These are phyloP conservation scores for Tetramorium simillimum DNA, from an alignment of 1,140 invertebrate genomes.

Conservation along the genomic window DNA sequence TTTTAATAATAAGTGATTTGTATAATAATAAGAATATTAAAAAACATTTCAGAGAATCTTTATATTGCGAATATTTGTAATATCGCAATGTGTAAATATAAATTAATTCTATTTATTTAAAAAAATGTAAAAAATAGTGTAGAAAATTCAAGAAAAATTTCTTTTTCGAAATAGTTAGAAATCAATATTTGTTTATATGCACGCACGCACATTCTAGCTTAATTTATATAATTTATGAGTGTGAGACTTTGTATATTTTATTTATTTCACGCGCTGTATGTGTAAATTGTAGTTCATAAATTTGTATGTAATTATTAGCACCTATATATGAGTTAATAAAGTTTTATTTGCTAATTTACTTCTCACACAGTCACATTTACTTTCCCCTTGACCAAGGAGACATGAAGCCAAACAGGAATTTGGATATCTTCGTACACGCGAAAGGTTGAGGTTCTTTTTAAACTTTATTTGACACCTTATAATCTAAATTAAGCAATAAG, in stretches of 20 bases:
- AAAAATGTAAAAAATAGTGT: background rate
- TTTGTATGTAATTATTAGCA: slow-evolving; percentile 33
- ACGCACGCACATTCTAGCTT: slow-evolving; percentile 18
- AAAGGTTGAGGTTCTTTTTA: background rate
- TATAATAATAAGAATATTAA: background rate
- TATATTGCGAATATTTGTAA: slow-evolving; percentile 9
- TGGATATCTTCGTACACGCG: background rate
- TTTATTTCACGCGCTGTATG: slow-evolving; percentile 63
- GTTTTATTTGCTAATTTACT: slow-evolving; percentile 16
- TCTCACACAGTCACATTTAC: background rate
- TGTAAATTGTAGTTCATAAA: slow-evolving; percentile 36
- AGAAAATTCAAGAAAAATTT: background rate
- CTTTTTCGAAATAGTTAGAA: background rate
- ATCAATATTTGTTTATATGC: background rate
- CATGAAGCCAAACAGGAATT: background rate
- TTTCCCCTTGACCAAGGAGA: background rate
- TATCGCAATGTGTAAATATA: slow-evolving; percentile 24
- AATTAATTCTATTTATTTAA: background rate
- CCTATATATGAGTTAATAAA: slow-evolving; percentile 35
- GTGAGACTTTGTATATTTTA: slow-evolving; percentile 41
- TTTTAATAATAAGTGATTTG: background rate
- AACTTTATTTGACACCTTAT: background rate
- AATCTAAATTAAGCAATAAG: background rate
- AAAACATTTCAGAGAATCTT: background rate
- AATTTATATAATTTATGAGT: slow-evolving; percentile 52